These are phyloP conservation scores for Leptopilina syphax DNA, from an alignment of 2,888 invertebrate species.

Conservation along the genomic window DNA sequence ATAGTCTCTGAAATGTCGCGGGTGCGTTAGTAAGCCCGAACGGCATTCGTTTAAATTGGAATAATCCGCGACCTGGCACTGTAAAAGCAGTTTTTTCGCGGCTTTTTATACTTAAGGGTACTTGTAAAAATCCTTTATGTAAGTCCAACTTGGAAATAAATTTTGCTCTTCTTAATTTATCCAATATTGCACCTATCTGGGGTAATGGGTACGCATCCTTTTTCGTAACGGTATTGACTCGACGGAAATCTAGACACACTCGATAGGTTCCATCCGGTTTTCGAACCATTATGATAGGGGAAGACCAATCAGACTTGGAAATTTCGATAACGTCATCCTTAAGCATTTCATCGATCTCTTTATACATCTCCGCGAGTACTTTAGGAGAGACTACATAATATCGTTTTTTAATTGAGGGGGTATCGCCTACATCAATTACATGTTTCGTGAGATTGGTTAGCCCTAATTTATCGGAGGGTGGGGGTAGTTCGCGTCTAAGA, in stretches of 20 bases:
- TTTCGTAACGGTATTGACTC: conserved; percentile 63
- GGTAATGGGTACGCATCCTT: conserved; percentile 65
- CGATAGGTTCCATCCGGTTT: neutral
- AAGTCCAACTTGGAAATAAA: conserved; percentile 65
- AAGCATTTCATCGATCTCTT: conserved; percentile 9
- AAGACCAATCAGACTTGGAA: neutral
- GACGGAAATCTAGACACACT: conserved; percentile 61
- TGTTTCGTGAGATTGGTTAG: neutral
- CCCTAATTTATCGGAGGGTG: neutral
- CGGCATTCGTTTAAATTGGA: conserved; percentile 24
- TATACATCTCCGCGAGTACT: neutral
- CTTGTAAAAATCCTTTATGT: conserved; percentile 63
- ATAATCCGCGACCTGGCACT: conserved; percentile 53
- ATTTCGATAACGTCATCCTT: neutral
- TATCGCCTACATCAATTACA: neutral
- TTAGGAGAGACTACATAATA: conserved; percentile 49
- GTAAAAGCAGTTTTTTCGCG: conserved; percentile 64
- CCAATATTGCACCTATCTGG: conserved; percentile 61
- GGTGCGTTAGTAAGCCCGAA: conserved; percentile 52
- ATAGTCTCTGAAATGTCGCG: conserved; percentile 55
- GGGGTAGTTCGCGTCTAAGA: neutral
- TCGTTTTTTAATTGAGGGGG: conserved; percentile 48
- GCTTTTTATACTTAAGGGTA: conserved; percentile 47
- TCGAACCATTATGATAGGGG: neutral
- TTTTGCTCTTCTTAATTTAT: conserved; percentile 60